A percentile compares a stretch with the other conserved stretches of the same genome.
Evolutionary conservation across 2,797 vertebrate species (phyloP).

Genomic region (Scleropages formosus): DNA sequence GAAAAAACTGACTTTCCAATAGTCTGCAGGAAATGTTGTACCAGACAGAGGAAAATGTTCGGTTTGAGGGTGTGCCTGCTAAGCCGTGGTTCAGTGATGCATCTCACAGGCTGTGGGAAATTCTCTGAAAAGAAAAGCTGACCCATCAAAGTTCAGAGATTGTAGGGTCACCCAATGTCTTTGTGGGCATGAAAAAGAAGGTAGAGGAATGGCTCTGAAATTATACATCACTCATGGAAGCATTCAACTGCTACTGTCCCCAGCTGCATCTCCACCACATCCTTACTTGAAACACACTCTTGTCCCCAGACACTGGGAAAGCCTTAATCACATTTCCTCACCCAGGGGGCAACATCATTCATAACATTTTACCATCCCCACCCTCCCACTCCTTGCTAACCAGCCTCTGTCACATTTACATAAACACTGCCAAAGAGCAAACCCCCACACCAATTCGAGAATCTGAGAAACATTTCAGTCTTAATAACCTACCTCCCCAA

Average conservation of each 20-base stretch:
- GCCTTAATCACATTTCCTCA: constrained; percentile 24
- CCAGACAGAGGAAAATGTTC: too few species aligned
- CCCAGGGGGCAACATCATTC: constrained; percentile 24
- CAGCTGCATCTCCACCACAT: constrained; percentile 30
- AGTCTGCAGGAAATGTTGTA: not conserved
- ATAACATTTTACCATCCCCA: not conserved
- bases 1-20: constrained; percentile 15
- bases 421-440: not conserved
- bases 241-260: not conserved
- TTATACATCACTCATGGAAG: constrained; percentile 36
- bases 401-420: constrained; percentile 30
- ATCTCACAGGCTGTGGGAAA: too few species aligned
- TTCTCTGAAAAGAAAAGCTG: too few species aligned
- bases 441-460: not conserved
- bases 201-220: not conserved
- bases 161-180: not conserved
- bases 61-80: too few species aligned
- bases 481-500: constrained; percentile 24
- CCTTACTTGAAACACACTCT: not conserved
- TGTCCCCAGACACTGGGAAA: not conserved
- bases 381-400: not conserved
- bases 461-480: not conserved
- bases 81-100: too few species aligned
- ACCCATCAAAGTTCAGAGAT: not conserved
- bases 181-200: not conserved